These are phyloP conservation scores for Lottia scabra DNA, from an alignment of 2,888 invertebrate genomes.

Conservation along the genomic window DNA sequence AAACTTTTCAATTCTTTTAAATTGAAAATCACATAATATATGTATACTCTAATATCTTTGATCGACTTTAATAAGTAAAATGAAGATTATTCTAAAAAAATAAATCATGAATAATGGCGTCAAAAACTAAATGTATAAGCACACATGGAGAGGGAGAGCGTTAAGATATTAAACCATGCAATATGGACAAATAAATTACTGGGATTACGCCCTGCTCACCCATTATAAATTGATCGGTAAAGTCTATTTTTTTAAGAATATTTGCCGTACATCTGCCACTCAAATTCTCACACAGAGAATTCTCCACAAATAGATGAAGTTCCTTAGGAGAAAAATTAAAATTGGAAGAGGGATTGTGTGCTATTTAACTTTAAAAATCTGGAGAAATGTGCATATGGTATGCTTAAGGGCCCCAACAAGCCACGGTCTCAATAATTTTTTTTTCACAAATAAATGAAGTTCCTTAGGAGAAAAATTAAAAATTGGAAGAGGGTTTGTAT, in stretches of 20 bases:
- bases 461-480: constrained; percentile 68
- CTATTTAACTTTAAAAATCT: no score
- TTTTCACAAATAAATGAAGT: constrained; percentile 89
- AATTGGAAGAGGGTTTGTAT: not conserved
- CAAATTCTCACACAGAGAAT: constrained; percentile 85
- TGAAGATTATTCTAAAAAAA: no score
- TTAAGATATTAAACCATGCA: not conserved
- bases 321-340: constrained; percentile 68
- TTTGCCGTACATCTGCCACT: constrained; percentile 76
- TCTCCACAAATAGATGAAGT: constrained; percentile 89
- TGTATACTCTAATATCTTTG: no score
- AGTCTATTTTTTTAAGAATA: constrained; percentile 50
- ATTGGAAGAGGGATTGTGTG: no score
- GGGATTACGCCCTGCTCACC: constrained; percentile 46
- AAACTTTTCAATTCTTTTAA: no score
- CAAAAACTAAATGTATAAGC: constrained; percentile 1
- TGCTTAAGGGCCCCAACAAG: no score
- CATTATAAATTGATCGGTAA: constrained; percentile 50
- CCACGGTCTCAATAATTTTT: no score
- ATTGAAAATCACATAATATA: no score
- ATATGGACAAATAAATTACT: not conserved
- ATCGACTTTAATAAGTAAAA: no score
- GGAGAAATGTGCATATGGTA: no score
- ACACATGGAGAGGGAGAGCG: not conserved
- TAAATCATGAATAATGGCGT: not conserved